Evolutionary conservation across 2,888 invertebrate species (phyloP).

Genomic region (Aspidiotus destructor): DNA sequence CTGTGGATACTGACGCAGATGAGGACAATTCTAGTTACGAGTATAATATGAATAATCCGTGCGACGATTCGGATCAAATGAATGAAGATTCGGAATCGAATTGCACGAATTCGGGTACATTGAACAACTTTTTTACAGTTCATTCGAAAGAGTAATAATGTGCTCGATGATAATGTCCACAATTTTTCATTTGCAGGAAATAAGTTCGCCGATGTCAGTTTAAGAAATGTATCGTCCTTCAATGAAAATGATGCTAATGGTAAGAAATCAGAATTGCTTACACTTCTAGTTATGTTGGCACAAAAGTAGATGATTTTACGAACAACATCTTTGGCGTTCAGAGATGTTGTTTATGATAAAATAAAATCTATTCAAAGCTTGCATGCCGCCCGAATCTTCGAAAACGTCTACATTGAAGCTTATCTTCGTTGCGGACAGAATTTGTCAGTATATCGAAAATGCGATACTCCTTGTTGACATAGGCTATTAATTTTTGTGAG

Average conservation of each 20-base stretch:
- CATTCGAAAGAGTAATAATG: too few relatives aligned
- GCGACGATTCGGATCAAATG: slow-evolving; percentile 25
- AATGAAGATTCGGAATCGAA: slow-evolving; percentile 30
- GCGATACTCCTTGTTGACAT: too few relatives aligned
- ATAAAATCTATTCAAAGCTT: too few relatives aligned
- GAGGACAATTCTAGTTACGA: slow-evolving; percentile 32
- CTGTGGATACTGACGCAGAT: slow-evolving; percentile 20
- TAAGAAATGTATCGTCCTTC: slow-evolving; percentile 22
- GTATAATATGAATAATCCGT: slow-evolving; percentile 19
- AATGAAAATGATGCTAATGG: slow-evolving; percentile 27
- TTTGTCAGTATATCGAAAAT: too few relatives aligned
- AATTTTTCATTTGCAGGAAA: slow-evolving; percentile 18
- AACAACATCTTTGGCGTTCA: too few relatives aligned
- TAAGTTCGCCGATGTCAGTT: slow-evolving; percentile 25
- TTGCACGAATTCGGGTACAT: slow-evolving; percentile 28
- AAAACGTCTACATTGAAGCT: too few relatives aligned
- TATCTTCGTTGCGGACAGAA: too few relatives aligned
- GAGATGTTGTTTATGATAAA: too few relatives aligned
- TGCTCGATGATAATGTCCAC: not conserved
- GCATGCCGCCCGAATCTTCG: too few relatives aligned
- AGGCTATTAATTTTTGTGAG: too few relatives aligned
- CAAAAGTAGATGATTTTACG: not conserved
- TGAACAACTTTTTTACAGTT: not conserved
- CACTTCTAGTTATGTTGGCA: not conserved
- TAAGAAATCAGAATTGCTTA: slow-evolving; percentile 10